A percentile compares a stretch with the other conserved stretches of the same genome.
phyloP scores from a whole-genome alignment of 2,797 vertebrate genomes.

The Darevskia mixta region DNA sequence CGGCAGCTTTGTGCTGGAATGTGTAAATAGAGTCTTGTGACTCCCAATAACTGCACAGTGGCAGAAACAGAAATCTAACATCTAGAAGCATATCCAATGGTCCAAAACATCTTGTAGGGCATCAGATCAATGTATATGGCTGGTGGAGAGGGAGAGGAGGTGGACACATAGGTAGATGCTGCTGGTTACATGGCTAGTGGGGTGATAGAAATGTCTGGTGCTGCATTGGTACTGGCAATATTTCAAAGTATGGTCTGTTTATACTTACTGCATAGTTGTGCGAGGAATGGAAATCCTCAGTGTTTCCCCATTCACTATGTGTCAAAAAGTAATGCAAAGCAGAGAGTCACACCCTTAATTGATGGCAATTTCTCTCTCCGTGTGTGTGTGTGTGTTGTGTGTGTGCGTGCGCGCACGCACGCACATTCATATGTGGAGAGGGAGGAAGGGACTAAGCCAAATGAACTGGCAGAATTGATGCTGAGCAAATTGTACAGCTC shows the following conservation, averaged over 20 bases:
- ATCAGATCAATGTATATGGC: too few relatives aligned
- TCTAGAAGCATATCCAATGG: too few relatives aligned
- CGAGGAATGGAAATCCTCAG: conserved; percentile 74
- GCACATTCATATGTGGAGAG: not conserved
- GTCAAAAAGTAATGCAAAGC: conserved; percentile 83
- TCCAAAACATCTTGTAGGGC: too few relatives aligned
- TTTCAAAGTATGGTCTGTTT: conserved; percentile 75
- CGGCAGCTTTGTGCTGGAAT: too few relatives aligned
- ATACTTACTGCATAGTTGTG: conserved; percentile 71
- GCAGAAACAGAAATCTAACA: too few relatives aligned
- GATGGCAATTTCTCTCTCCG: conserved; percentile 54
- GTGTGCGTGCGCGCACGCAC: too few relatives aligned
- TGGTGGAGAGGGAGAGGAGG: too few relatives aligned
- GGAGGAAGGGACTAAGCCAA: conserved; percentile 62
- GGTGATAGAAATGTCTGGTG: conserved; percentile 43
- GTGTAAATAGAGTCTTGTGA: too few relatives aligned
- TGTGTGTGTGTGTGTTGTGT: not conserved
- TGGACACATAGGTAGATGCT: not conserved
- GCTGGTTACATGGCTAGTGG: conserved; percentile 45
- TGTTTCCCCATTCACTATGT: conserved; percentile 71
- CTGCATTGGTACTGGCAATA: conserved; percentile 27
- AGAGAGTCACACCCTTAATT: conserved; percentile 77
- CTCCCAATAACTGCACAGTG: too few relatives aligned
- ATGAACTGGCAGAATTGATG: conserved; percentile 78
- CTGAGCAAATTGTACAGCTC: conserved; percentile 79